phyloP scores from a whole-genome alignment of 2,888 invertebrate species.

The Melipona bicolor region DNA sequence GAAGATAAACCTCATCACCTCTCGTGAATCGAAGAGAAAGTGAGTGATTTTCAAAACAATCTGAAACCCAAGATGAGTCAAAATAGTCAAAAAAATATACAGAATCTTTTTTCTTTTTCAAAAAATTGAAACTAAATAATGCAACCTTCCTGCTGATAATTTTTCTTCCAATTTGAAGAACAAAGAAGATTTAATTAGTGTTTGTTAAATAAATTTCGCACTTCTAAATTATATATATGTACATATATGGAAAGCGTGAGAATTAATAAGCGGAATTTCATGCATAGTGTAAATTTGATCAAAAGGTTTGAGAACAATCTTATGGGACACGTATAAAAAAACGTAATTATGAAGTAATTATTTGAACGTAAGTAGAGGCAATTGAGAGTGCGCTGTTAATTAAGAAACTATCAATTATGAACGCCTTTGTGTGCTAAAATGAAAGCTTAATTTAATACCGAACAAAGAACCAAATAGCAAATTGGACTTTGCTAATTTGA shows the following conservation, averaged over 20 bases:
- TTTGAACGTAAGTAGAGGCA: conserved; percentile 19
- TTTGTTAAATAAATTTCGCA: conserved; percentile 3
- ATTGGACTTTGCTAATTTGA: neutral
- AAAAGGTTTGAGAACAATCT: conserved; percentile 24
- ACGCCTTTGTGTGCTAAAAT: conserved; percentile 12
- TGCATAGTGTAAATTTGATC: conserved; percentile 25
- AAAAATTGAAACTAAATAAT: neutral
- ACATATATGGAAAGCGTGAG: conserved; percentile 35
- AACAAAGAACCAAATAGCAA: neutral
- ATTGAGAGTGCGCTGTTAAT: conserved; percentile 21
- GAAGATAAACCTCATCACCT: conserved; percentile 45
- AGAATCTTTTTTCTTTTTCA: neutral
- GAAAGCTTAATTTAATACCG: neutral
- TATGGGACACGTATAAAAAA: neutral
- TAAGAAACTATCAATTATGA: conserved; percentile 7
- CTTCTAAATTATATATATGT: neutral
- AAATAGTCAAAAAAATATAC: neutral
- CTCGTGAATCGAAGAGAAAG: conserved; percentile 49
- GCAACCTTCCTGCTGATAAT: neutral
- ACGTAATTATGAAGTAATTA: neutral
- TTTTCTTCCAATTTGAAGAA: neutral
- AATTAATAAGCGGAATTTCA: conserved; percentile 3
- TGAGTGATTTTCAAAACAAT: conserved; percentile 51
- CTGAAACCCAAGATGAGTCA: neutral
- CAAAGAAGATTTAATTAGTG: neutral